Evolutionary conservation across 64 coral and sea anemone species (phyloP).

Genomic region (Montipora cactus): DNA sequence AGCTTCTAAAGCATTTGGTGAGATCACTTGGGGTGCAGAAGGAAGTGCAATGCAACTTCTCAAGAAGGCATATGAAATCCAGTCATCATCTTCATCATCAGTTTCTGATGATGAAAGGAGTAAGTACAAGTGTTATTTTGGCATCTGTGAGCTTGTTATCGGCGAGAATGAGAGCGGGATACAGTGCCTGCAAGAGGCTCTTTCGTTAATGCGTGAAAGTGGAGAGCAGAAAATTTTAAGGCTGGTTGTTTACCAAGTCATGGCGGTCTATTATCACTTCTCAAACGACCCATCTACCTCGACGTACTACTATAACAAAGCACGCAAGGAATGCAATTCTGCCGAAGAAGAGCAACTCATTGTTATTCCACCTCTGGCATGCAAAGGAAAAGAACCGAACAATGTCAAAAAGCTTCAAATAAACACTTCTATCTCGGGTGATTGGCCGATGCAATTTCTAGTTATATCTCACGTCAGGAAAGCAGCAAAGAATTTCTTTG

Average conservation of each 20-base stretch:
- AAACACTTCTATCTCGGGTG: neutral
- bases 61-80: neutral
- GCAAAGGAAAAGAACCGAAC: neutral
- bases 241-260: neutral
- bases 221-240: neutral
- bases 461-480: neutral
- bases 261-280: neutral
- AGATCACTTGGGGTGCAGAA: neutral
- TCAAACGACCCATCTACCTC: neutral
- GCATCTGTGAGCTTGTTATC: neutral
- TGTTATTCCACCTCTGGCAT: neutral
- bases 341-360: neutral
- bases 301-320: neutral
- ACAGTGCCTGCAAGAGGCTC: neutral
- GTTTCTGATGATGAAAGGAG: neutral
- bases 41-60: neutral
- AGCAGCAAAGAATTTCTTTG: neutral
- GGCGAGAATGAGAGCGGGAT: neutral
- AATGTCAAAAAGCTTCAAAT: no score
- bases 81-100: no score
- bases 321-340: neutral
- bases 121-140: constrained; percentile 2
- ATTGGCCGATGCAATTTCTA: neutral
- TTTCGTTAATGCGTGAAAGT: neutral
- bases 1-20: neutral